Evolutionary conservation across 2,113 vertebrate genomes (phyloP).

Genomic region (Oncorhynchus kisutch): DNA sequence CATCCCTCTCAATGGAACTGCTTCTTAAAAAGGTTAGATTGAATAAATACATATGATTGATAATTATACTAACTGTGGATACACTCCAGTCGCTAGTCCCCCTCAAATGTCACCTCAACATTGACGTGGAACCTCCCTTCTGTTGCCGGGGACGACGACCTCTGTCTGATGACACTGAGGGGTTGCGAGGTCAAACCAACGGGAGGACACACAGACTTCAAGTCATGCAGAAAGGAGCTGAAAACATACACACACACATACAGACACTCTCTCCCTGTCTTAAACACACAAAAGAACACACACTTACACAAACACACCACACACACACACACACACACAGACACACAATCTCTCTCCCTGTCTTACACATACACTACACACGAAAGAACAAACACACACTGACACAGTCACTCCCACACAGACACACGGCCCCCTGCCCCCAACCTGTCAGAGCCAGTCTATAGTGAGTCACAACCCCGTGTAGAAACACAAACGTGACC

Average conservation of each 20-base stretch:
- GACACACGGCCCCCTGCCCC: slow-evolving; percentile 29
- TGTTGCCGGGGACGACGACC: slow-evolving; percentile 74
- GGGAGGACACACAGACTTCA: slow-evolving; percentile 67
- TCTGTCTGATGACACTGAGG: slow-evolving; percentile 80
- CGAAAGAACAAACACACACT: neutral
- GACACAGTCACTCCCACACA: neutral
- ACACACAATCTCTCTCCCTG: slow-evolving; percentile 10
- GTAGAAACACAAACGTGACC: slow-evolving; percentile 55
- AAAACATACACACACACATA: slow-evolving; percentile 5
- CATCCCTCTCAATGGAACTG: no score
- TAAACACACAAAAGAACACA: no score
- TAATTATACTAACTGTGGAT: no score
- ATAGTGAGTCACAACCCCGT: slow-evolving; percentile 54
- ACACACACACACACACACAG: neutral
- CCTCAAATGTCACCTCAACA: slow-evolving; percentile 6
- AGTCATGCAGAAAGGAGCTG: slow-evolving; percentile 79
- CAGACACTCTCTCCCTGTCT: no score
- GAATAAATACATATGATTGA: no score
- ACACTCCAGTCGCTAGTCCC: neutral
- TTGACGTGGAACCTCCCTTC: slow-evolving; percentile 57
- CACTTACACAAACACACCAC: neutral
- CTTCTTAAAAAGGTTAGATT: no score
- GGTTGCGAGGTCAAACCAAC: slow-evolving; percentile 78
- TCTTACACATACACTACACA: neutral
- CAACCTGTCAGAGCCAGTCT: slow-evolving; percentile 43